Conservation (phyloP, 2,113 vertebrate genomes). For the Quiscalus mexicanus region DNA sequence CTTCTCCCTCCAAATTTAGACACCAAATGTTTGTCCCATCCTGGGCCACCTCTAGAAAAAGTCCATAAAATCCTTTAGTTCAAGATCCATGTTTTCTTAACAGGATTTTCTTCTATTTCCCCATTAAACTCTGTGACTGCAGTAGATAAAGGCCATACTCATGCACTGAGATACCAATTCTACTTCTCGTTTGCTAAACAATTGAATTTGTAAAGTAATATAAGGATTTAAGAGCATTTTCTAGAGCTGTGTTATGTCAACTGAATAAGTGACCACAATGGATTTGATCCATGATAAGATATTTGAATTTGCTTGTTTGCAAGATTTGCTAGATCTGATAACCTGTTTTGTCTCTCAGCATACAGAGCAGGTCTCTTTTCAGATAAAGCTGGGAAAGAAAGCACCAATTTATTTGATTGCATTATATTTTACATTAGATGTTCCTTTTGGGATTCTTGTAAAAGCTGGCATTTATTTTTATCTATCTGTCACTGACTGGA, state of each 20-base stretch:
- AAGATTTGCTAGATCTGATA: neutral
- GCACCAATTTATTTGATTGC: neutral
- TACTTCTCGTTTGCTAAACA: neutral
- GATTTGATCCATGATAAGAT: neutral
- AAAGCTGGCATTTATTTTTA: slow-evolving; percentile 30
- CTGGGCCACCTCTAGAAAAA: neutral
- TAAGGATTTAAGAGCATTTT: neutral
- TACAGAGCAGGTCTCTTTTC: neutral
- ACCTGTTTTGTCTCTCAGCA: neutral
- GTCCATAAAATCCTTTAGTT: neutral
- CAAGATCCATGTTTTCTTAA: neutral
- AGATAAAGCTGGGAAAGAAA: neutral
- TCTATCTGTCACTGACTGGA: neutral
- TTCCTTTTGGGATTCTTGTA: neutral
- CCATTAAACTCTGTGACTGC: neutral
- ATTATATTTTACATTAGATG: slow-evolving; percentile 5
- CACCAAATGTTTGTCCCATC: neutral
- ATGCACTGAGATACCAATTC: neutral
- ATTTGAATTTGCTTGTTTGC: slow-evolving; percentile 14
- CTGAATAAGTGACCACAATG: neutral
- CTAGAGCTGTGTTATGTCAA: neutral
- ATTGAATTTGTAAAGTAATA: neutral
- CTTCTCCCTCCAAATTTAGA: neutral
- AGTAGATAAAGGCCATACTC: neutral
- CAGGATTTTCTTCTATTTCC: neutral